These are phyloP conservation scores for Popillia japonica DNA, from an alignment of 1,140 invertebrate genomes.

Conservation along the genomic window DNA sequence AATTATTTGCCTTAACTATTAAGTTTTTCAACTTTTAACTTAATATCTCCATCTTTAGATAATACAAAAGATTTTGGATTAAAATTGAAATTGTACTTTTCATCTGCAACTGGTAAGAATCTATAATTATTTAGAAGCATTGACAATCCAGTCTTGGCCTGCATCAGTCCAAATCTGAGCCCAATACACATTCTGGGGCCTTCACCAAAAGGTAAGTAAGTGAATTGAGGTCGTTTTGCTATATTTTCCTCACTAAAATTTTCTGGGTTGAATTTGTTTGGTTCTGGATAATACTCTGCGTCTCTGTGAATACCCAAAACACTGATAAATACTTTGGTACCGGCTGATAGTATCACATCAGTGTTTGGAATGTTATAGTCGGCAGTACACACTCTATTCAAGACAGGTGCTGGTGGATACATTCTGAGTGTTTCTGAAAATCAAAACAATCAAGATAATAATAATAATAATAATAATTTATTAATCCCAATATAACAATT, in stretches of 20 bases:
- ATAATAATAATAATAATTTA: too few relatives aligned
- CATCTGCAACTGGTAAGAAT: conserved; percentile 37
- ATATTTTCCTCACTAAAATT: conserved; percentile 15
- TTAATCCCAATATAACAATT: too few relatives aligned
- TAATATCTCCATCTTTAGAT: background rate
- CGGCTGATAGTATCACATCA: background rate
- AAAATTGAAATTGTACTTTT: background rate
- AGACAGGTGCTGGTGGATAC: background rate
- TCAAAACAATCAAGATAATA: too few relatives aligned
- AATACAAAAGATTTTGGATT: background rate
- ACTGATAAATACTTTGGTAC: background rate
- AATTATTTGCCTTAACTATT: background rate
- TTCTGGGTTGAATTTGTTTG: conserved; percentile 18
- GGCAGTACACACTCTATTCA: background rate
- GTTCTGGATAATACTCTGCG: conserved; percentile 23
- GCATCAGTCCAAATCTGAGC: conserved; percentile 58
- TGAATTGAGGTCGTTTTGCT: background rate
- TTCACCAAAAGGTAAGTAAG: conserved; percentile 2
- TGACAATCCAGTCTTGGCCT: conserved; percentile 57
- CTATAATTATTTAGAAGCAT: conserved; percentile 54
- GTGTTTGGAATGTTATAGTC: conserved; percentile 3
- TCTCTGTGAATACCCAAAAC: background rate
- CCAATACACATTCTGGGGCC: conserved; percentile 47
- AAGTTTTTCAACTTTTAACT: background rate
- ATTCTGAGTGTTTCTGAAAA: conserved; percentile 20